Base-by-base conservation (phyloP, 2,113 vertebrate genomes). In the Callithrix jacchus region DNA sequence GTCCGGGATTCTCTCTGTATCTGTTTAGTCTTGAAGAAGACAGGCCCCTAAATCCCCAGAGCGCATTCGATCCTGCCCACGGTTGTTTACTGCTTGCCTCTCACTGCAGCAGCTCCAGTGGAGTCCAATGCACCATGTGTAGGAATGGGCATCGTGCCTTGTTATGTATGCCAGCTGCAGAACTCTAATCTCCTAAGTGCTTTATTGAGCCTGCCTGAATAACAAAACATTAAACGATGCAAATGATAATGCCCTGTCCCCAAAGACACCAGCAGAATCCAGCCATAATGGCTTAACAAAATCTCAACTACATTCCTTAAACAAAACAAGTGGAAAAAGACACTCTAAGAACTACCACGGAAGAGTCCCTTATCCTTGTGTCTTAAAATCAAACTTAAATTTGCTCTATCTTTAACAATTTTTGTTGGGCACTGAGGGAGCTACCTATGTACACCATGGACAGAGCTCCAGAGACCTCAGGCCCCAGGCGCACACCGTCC, bases 161-260 rank as follows among this genome's bases (percentile, higher is more conserved):
- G n/a, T 74, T 71, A 64, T 40, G 74, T 93, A 70, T 79, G 87
- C 83, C 68, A 68, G 71, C 58, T 35, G 35, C 64, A 87, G 47
- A 87, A 64, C 58, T 74, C 86, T 94, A 82, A 96, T 94, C 89
- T 97, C 92, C 47, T 90, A 92, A 96, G 70, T 94, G 93, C 89
- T 96, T 95, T 90, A 70, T 49, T 0, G 45, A 94, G 94, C 37
- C 91, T 79, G 66, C 32, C 96, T 86, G 77, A 92, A 88, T 47
- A 92, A 87, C 87, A 94, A 89, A 70, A 58, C 85, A 73, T 68
- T 66, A 85, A 92, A 47, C 0, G 4, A 95, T 91, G 64, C 32
- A 80, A 84, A 93, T 87, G 80, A 52, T 95, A 93, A 96, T 16
- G 83, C 83, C 58, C 37, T 77, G 74, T 80, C 94, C 70, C 35